Evolutionary conservation across 2,797 vertebrate genomes (phyloP).

Genomic region (Poecilia gillii): DNA sequence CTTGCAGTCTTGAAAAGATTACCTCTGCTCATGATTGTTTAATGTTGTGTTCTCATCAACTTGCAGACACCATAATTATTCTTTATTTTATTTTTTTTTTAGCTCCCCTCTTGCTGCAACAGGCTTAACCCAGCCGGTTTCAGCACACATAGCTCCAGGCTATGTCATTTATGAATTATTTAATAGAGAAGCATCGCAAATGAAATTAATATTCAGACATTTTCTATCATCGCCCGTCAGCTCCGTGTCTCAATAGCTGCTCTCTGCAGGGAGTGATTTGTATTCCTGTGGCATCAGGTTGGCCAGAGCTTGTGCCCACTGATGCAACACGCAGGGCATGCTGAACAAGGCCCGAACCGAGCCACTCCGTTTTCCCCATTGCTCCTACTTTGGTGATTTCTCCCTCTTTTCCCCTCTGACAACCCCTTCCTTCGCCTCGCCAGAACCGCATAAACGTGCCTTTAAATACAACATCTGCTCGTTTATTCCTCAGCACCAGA

Average conservation of each 20-base stretch:
- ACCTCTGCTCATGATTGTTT: slow-evolving; percentile 24
- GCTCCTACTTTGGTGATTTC: slow-evolving; percentile 47
- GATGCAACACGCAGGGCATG: slow-evolving; percentile 64
- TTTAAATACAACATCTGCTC: slow-evolving; percentile 25
- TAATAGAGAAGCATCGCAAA: slow-evolving; percentile 55
- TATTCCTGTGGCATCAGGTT: slow-evolving; percentile 73
- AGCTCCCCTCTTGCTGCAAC: slow-evolving; percentile 22
- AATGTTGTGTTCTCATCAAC: slow-evolving; percentile 29
- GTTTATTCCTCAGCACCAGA: slow-evolving; percentile 11
- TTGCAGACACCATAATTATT: slow-evolving; percentile 24
- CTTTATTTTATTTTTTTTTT: neutral
- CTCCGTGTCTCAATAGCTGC: slow-evolving; percentile 15
- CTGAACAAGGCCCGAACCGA: slow-evolving; percentile 60
- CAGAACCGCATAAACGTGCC: slow-evolving; percentile 8
- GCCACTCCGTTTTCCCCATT: slow-evolving; percentile 47
- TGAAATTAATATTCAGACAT: slow-evolving; percentile 73
- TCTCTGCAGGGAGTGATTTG: slow-evolving; percentile 68
- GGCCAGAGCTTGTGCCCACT: slow-evolving; percentile 63
- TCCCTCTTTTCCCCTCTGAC: slow-evolving; percentile 15
- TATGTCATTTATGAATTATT: slow-evolving; percentile 78
- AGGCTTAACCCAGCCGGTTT: slow-evolving; percentile 40
- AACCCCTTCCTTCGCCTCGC: neutral
- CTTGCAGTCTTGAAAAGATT: slow-evolving; percentile 9
- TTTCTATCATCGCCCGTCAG: slow-evolving; percentile 58
- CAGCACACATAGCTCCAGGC: slow-evolving; percentile 58